A percentile compares a stretch with the other conserved stretches of the same genome.
These are phyloP conservation scores for Enteromius thamalakanensis DNA, from an alignment of 2,797 vertebrate species.

Conservation along the genomic window DNA sequence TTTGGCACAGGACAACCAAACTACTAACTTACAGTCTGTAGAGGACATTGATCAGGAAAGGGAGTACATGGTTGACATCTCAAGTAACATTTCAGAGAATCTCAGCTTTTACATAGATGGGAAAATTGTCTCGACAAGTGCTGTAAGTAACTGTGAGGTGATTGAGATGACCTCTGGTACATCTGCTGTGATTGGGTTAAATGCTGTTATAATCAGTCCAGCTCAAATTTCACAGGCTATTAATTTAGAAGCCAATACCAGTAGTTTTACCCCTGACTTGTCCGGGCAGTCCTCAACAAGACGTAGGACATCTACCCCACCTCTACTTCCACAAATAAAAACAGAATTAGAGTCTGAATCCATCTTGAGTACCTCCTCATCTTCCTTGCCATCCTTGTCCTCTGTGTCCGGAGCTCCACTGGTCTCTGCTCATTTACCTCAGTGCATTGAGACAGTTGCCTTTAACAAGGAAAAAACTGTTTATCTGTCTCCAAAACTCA, in stretches of 20 bases:
- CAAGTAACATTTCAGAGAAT: slow-evolving; percentile 95
- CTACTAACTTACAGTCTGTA: slow-evolving; percentile 56
- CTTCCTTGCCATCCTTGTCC: slow-evolving; percentile 76
- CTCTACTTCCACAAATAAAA: slow-evolving; percentile 90
- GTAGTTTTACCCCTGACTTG: slow-evolving; percentile 76
- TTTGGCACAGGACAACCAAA: slow-evolving; percentile 48
- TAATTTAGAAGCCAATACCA: slow-evolving; percentile 72
- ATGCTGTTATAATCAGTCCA: slow-evolving; percentile 85
- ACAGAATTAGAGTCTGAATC: slow-evolving; percentile 87
- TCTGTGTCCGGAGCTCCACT: slow-evolving; percentile 57
- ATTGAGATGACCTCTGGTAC: slow-evolving; percentile 85
- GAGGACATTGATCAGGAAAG: slow-evolving; percentile 81
- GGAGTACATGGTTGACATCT: slow-evolving; percentile 92
- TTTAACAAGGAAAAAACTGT: slow-evolving; percentile 87
- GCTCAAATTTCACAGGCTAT: slow-evolving; percentile 82
- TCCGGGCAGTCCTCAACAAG: slow-evolving; percentile 81
- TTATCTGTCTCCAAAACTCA: slow-evolving; percentile 92
- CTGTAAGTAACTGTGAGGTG: slow-evolving; percentile 87
- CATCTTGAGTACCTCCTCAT: slow-evolving; percentile 74
- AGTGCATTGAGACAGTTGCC: slow-evolving; percentile 77
- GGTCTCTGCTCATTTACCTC: slow-evolving; percentile 76
- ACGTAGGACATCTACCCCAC: slow-evolving; percentile 91
- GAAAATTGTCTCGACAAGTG: slow-evolving; percentile 90
- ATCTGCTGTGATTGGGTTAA: slow-evolving; percentile 84
- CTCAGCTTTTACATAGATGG: slow-evolving; percentile 96